These are phyloP conservation scores for Porites rus DNA, from an alignment of 92 coral and sea anemone genomes.

Conservation along the genomic window DNA sequence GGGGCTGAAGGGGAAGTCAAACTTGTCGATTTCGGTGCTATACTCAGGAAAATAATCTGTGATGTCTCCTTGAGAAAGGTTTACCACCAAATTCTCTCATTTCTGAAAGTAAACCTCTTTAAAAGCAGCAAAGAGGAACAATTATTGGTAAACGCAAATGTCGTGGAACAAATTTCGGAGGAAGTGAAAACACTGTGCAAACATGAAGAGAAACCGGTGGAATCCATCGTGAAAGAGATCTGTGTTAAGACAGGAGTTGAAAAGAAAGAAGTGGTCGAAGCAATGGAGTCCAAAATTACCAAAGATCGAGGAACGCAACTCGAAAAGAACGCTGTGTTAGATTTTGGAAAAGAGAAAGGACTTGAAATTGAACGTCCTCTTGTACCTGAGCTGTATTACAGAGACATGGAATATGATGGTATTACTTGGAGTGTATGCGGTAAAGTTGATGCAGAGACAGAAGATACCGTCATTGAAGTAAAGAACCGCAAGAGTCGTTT, in stretches of 20 bases:
- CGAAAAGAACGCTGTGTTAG: slow-evolving; percentile 81
- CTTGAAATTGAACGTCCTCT: slow-evolving; percentile 50
- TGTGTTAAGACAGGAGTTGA: slow-evolving; percentile 69
- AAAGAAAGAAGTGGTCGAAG: slow-evolving; percentile 69
- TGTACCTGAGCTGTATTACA: slow-evolving; percentile 53
- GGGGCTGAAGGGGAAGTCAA: slow-evolving; percentile 28
- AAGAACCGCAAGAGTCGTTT: slow-evolving; percentile 90
- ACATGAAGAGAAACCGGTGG: slow-evolving; percentile 81
- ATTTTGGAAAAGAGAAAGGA: slow-evolving; percentile 75
- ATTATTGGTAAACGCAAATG: slow-evolving; percentile 58
- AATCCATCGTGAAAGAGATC: slow-evolving; percentile 84
- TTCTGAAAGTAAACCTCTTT: slow-evolving; percentile 58
- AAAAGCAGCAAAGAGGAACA: slow-evolving; percentile 68
- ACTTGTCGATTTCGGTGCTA: slow-evolving; percentile 40
- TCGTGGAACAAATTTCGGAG: slow-evolving; percentile 49
- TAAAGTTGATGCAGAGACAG: slow-evolving; percentile 85
- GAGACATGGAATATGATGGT: slow-evolving; percentile 75
- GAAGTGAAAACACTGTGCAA: slow-evolving; percentile 72
- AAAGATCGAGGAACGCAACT: slow-evolving; percentile 92
- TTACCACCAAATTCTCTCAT: slow-evolving; percentile 61
- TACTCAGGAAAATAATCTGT: slow-evolving; percentile 48
- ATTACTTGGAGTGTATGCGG: slow-evolving; percentile 86
- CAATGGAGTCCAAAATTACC: slow-evolving; percentile 76
- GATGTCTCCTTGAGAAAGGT: slow-evolving; percentile 27
- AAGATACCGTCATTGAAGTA: slow-evolving; percentile 89